phyloP scores from a whole-genome alignment of 2,797 vertebrate genomes.

The Nasua narica region DNA sequence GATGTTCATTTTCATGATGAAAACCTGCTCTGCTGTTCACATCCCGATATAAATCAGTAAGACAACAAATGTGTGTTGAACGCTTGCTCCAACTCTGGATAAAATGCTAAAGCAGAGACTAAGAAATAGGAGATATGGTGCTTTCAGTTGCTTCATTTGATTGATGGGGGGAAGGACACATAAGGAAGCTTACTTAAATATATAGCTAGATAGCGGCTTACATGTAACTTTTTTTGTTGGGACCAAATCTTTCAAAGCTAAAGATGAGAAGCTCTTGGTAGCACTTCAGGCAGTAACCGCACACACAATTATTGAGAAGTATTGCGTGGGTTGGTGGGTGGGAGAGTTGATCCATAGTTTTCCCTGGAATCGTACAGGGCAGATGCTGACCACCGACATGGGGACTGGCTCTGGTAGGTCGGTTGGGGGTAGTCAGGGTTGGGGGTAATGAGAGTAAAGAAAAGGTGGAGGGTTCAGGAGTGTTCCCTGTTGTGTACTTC shows the following conservation, averaged over 20 bases:
- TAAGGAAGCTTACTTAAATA: not conserved
- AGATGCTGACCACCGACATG: not conserved
- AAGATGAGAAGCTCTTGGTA: not conserved
- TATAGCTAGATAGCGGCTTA: not conserved
- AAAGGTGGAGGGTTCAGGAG: not conserved
- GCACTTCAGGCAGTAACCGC: not conserved
- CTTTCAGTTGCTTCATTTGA: not conserved
- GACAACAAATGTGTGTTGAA: not conserved
- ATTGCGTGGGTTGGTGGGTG: not conserved
- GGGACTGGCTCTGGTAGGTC: not conserved
- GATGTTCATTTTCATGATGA: not conserved
- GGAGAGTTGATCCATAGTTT: not conserved
- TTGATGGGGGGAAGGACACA: not conserved
- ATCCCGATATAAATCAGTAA: not conserved
- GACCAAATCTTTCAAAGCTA: slow-evolving; percentile 30
- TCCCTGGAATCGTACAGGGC: not conserved
- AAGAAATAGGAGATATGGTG: not conserved
- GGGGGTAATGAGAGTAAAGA: not conserved
- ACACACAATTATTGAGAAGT: not conserved
- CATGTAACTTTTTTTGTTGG: not conserved
- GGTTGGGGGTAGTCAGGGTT: not conserved
- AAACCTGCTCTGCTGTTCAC: not conserved
- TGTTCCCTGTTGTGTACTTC: not conserved
- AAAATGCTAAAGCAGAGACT: not conserved
- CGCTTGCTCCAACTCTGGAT: not conserved